Evolutionary conservation across 2,888 invertebrate species (phyloP).

Genomic region (Diarsia mendica): DNA sequence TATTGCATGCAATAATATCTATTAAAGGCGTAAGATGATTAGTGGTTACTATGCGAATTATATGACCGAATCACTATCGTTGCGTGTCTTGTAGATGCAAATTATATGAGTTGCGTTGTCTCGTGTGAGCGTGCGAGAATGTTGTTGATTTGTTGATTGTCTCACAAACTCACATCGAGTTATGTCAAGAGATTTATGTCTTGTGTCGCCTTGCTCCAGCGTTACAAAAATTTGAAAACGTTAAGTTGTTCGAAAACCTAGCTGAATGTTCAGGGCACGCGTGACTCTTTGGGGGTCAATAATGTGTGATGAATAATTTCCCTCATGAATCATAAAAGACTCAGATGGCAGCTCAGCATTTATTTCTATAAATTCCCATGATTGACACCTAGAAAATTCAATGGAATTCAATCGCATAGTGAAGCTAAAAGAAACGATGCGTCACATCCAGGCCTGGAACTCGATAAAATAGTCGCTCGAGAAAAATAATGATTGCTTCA

Average conservation of each 20-base stretch:
- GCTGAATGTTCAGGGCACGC: background rate
- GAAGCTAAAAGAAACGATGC: conserved; percentile 65
- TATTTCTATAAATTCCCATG: background rate
- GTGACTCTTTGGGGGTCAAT: background rate
- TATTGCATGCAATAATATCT: conserved; percentile 18
- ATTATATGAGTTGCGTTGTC: conserved; percentile 46
- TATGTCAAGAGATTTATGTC: conserved; percentile 43
- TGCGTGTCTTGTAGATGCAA: conserved; percentile 61
- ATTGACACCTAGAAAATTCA: conserved; percentile 35
- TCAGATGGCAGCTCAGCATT: background rate
- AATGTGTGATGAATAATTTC: background rate
- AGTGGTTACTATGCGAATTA: conserved; percentile 28
- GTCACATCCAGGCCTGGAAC: conserved; percentile 61
- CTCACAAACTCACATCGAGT: conserved; percentile 19
- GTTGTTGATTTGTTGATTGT: conserved; percentile 43
- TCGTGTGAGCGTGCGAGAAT: conserved; percentile 54
- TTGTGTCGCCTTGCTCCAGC: conserved; percentile 23
- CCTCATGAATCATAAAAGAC: background rate
- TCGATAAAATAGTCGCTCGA: conserved; percentile 64
- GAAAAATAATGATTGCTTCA: conserved; percentile 66
- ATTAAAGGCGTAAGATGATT: conserved; percentile 13
- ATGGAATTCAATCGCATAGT: conserved; percentile 31
- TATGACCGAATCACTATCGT: conserved; percentile 43
- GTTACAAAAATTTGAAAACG: conserved; percentile 31
- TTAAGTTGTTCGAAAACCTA: background rate